Conservation (phyloP, 2,113 vertebrate species). For the Oxygymnocypris stewartii region DNA sequence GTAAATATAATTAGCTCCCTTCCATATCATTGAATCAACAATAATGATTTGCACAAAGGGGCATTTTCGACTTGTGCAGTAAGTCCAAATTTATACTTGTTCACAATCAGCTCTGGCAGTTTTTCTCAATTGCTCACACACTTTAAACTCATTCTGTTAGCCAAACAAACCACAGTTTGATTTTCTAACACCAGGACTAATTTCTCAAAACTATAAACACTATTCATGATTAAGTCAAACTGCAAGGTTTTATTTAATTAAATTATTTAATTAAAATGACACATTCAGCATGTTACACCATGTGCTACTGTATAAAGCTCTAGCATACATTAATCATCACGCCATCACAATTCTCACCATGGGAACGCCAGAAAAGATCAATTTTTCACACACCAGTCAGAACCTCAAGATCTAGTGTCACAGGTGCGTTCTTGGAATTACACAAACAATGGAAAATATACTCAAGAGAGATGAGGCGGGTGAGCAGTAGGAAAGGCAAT, state of each 20-base stretch:
- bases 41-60: neutral
- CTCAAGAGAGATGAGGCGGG: neutral
- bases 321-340: neutral
- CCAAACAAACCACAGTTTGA: neutral
- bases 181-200: neutral
- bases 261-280: neutral
- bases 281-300: neutral
- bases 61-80: neutral
- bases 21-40: neutral
- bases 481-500: neutral
- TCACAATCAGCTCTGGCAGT: neutral
- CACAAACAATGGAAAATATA: neutral
- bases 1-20: neutral
- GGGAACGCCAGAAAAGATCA: neutral
- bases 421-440: neutral
- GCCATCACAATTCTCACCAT: neutral
- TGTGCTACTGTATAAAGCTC: neutral
- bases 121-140: neutral
- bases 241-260: neutral
- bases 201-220: constrained; percentile 11
- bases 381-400: neutral
- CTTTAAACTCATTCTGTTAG: neutral
- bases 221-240: neutral
- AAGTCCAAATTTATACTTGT: neutral
- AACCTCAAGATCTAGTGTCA: neutral